phyloP scores from a whole-genome alignment of 2,113 vertebrate genomes.

The Leptosomus discolor region DNA sequence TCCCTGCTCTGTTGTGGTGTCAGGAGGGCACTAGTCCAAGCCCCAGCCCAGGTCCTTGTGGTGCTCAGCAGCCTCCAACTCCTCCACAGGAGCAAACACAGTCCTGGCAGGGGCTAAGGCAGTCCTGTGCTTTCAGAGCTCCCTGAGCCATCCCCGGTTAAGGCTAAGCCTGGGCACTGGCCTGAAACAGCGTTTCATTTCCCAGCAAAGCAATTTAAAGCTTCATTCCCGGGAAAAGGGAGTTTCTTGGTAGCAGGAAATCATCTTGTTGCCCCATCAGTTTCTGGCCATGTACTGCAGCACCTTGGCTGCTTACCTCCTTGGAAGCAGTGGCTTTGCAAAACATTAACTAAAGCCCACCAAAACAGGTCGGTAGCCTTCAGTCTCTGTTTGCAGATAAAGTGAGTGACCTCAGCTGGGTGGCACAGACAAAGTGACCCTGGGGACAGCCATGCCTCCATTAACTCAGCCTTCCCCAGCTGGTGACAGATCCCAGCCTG shows the following conservation, averaged over 20 bases:
- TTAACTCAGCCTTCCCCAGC: neutral
- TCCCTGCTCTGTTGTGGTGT: neutral
- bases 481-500: neutral
- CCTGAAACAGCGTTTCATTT: neutral
- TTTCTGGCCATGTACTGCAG: rapidly evolving
- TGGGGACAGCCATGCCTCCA: neutral
- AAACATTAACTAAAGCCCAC: constrained; percentile 17
- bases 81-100: neutral
- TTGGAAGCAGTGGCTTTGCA: neutral
- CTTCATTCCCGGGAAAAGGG: neutral
- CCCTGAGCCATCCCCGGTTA: no score
- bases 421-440: neutral
- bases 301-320: neutral
- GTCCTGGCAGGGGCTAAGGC: neutral
- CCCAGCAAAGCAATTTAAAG: neutral
- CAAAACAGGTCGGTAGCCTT: neutral
- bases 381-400: neutral
- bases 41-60: neutral
- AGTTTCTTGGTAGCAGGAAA: neutral
- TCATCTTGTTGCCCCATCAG: rapidly evolving
- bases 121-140: neutral
- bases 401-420: neutral
- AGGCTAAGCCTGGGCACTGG: neutral
- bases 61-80: neutral
- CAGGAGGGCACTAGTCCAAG: neutral